Conservation (phyloP, 2,113 vertebrate genomes). For the Gobio gobio region DNA sequence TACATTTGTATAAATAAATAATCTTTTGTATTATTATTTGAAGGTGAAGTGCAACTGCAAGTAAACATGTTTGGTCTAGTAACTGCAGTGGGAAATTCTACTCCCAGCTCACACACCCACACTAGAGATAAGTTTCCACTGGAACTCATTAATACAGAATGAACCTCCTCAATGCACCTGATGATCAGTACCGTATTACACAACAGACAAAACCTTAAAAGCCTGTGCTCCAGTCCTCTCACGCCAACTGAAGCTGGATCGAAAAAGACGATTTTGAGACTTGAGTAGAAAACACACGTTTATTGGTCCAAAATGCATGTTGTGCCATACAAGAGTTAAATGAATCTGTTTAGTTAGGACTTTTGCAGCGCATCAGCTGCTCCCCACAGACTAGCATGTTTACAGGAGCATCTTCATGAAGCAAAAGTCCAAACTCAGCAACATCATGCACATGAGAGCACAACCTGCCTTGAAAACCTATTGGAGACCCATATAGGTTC, state of each 20-base stretch:
- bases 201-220: not conserved
- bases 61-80: slow-evolving; percentile 7
- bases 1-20: too few species aligned
- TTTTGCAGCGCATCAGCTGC: slow-evolving; percentile 72
- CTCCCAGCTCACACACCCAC: not conserved
- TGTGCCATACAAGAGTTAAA: slow-evolving; percentile 65
- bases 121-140: slow-evolving; percentile 16
- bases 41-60: too few species aligned
- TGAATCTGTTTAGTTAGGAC: slow-evolving; percentile 57
- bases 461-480: slow-evolving; percentile 42
- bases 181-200: not conserved
- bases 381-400: slow-evolving; percentile 62
- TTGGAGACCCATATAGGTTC: not conserved
- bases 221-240: slow-evolving; percentile 15
- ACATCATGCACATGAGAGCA: slow-evolving; percentile 64
- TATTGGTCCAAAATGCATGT: slow-evolving; percentile 66
- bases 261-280: not conserved
- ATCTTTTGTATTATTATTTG: too few species aligned
- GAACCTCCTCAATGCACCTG: not conserved
- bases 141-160: slow-evolving; percentile 36
- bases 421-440: slow-evolving; percentile 71
- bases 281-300: slow-evolving; percentile 58
- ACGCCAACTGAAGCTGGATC: slow-evolving; percentile 33
- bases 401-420: slow-evolving; percentile 75
- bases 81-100: not conserved